These are phyloP conservation scores for Ctena decussata DNA, from an alignment of 2,888 invertebrate species.

Conservation along the genomic window DNA sequence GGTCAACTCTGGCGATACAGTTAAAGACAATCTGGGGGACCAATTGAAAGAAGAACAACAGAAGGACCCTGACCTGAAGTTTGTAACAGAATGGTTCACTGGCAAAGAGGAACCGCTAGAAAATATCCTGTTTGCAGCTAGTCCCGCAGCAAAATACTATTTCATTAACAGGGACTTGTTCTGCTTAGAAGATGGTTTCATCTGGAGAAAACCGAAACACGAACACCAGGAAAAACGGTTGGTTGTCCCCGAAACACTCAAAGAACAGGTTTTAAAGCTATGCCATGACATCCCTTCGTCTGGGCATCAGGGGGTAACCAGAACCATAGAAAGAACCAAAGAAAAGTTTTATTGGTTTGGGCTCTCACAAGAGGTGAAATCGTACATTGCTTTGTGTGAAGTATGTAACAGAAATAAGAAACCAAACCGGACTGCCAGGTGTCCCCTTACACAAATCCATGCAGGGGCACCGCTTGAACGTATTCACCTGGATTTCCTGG, in stretches of 20 bases:
- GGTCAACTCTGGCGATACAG: background rate
- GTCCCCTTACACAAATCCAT: background rate
- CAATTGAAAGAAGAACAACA: background rate
- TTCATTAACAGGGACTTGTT: background rate
- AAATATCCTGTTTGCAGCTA: background rate
- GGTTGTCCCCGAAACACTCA: background rate
- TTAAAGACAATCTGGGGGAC: background rate
- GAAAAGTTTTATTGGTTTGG: background rate
- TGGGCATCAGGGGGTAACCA: background rate
- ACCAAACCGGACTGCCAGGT: background rate
- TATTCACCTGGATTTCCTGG: background rate
- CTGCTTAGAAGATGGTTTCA: background rate
- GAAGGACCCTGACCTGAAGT: background rate
- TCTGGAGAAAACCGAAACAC: background rate
- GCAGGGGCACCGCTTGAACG: constrained; percentile 1
- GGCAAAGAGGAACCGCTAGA: background rate
- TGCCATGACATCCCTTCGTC: background rate
- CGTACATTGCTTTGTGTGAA: background rate
- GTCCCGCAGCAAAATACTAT: background rate
- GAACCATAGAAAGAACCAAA: background rate
- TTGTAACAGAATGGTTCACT: background rate
- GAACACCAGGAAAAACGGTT: background rate
- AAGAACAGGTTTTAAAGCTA: background rate
- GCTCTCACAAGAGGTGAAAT: background rate
- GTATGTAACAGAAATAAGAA: background rate